phyloP scores from a whole-genome alignment of 2,797 vertebrate genomes.

The Aselliscus stoliczkanus region DNA sequence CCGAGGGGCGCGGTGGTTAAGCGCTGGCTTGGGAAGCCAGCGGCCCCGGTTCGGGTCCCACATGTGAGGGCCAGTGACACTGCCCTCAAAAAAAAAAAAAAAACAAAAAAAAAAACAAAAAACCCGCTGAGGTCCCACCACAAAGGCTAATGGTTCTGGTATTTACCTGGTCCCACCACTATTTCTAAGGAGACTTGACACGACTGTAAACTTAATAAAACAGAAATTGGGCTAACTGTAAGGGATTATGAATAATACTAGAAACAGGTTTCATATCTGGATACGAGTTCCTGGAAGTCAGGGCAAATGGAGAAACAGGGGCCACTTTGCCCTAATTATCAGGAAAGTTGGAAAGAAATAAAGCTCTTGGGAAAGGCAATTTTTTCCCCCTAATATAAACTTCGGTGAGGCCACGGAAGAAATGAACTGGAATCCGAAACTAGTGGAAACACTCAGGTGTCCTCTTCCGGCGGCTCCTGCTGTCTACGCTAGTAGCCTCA shows the following conservation, averaged over 20 bases:
- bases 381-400: neutral
- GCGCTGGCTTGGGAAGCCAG: too few species aligned
- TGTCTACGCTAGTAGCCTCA: rapidly evolving
- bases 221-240: neutral
- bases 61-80: too few species aligned
- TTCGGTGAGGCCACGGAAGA: neutral
- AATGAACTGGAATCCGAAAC: neutral
- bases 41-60: too few species aligned
- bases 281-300: neutral
- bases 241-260: neutral
- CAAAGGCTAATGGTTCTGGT: neutral
- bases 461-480: neutral
- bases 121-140: neutral
- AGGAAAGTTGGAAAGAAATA: neutral
- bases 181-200: neutral
- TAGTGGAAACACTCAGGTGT: too few species aligned
- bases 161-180: neutral
- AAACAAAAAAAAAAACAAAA: too few species aligned
- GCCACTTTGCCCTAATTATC: neutral
- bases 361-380: neutral
- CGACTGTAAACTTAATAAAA: neutral
- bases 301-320: neutral
- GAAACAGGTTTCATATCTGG: neutral
- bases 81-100: too few species aligned
- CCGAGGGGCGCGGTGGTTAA: too few species aligned